Evolutionary conservation across 2,888 invertebrate genomes (phyloP), one percentile per base, ranked within the genome.

Genomic region (Mantis religiosa): DNA sequence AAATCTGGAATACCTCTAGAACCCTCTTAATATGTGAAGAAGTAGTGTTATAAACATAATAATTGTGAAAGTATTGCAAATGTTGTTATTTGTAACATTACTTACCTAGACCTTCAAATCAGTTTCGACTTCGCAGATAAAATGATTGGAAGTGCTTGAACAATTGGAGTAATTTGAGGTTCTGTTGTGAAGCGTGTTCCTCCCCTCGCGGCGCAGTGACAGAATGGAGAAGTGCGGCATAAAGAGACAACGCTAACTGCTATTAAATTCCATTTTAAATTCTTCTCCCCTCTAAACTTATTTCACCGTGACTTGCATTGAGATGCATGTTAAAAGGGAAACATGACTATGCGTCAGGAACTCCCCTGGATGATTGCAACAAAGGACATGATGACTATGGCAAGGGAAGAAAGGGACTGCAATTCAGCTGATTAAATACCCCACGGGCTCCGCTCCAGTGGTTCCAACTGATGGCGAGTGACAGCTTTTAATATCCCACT

Each of bases 401-500:
- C 12, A 30, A 27, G 81, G 81, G 82, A 41, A 27, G 8, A 27
- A 34, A 82, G 28, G 82, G 30, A 14, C 87, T 82, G 87, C 87
- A 82, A n/a, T 82, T 87, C 87, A 87, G 87, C 87, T 87, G 87
- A 87, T 87, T 87, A 87, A 87, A 87, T 82, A 82, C 87, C 87
- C 87, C 82, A 87, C 34, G 87, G 87, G 82, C 34, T 71, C 27
- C 87, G 82, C 87, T 54, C 82, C 87, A 82, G 82, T 28, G 82
- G 71, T 34, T 71, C 87, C 30, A n/a, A 34, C 85, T 88, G 85
- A 88, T 85, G 88, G 88, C 88, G 85, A 88, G 82, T 88, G 88
- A 88, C 88, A 88, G 88, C 84, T 88, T 88, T 88, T 88, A 88
- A 88, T 88, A 88, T 88, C 85, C 84, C 71, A 83, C 81, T 86